Evolutionary conservation across 2,797 vertebrate genomes (phyloP), one percentile per base, ranked within the genome.

Genomic region (Esox lucius): DNA sequence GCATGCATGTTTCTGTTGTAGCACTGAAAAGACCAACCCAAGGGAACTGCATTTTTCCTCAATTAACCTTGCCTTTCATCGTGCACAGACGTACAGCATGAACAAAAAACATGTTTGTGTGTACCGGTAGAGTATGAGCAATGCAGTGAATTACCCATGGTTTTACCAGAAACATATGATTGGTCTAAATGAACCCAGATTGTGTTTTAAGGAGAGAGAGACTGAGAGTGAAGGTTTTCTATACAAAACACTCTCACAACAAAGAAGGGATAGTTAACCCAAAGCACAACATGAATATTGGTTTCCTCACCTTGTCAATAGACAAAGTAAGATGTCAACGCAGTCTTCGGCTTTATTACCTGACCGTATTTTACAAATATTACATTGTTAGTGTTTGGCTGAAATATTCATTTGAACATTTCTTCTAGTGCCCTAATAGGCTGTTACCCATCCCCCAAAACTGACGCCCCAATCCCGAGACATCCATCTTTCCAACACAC

Each of bases 31-130:
- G 35, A 39, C 35, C 3, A 7, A 39, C n/a, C n/a, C n/a, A 39
- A 39, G 7, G 3, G 35, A 39, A 39, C 35, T 39, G 35, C 35
- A 39, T 39, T 39, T 39, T 39, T 3, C 35, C 35, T 39, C 35
- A 7, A 7, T 39, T 39, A n/a, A n/a, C n/a, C n/a, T n/a, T n/a
- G n/a, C 53, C n/a, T 59, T 59, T 3, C 3, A 22, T 59, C 6
- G 56, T 22, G 22, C 56, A 8, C 51, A 56, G 51, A 56, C 51
- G 22, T 22, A n/a, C n/a, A 56, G 17, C 51, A 2, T 56, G 19
- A 56, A n/a, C 19, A 56, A 53, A 53, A 53, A 53, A 59, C 53
- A 59, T 59, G 56, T 59, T 59, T 59, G n/a, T 22, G 56, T 59
- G 56, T 59, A 22, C n/a, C n/a, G n/a, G 22, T 11, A 22, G 56